phyloP scores from a whole-genome alignment of 2,113 vertebrate genomes.

The Caretta caretta region DNA sequence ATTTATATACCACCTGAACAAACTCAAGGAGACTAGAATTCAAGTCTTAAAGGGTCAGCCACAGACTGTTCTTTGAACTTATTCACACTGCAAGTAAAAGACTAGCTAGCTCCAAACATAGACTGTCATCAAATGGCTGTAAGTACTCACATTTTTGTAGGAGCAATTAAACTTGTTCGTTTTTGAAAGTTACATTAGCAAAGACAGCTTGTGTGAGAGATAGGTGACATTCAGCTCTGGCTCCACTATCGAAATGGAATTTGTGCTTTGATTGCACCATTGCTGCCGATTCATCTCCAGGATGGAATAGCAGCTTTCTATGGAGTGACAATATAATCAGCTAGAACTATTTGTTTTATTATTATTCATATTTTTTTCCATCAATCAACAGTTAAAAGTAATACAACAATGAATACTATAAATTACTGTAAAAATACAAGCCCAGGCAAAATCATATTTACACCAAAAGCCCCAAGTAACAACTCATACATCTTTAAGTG shows the following conservation, averaged over 20 bases:
- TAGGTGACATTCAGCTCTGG: conserved; percentile 36
- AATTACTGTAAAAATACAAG: background rate
- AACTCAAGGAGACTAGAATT: background rate
- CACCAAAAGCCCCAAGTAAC: background rate
- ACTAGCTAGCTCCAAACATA: background rate
- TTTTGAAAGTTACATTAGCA: conserved; percentile 49
- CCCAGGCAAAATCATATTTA: conserved; percentile 40
- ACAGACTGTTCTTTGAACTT: background rate
- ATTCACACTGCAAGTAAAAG: background rate
- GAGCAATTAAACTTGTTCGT: conserved; percentile 49
- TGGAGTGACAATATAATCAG: conserved; percentile 54
- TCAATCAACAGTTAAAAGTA: conserved; percentile 22
- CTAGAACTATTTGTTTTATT: conserved; percentile 32
- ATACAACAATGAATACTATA: background rate
- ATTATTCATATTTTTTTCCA: conserved; percentile 50
- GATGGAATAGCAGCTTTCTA: conserved; percentile 38
- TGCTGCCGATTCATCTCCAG: conserved; percentile 48
- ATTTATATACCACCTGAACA: background rate
- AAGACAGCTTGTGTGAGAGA: conserved; percentile 58
- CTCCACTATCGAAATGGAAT: conserved; percentile 72
- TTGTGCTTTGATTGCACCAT: conserved; percentile 68
- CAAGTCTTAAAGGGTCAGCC: background rate
- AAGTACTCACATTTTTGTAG: conserved; percentile 45
- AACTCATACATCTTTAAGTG: background rate
- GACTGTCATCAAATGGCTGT: background rate